phyloP scores from a whole-genome alignment of 2,888 invertebrate species.

The Vannuccia rotundouncinata region DNA sequence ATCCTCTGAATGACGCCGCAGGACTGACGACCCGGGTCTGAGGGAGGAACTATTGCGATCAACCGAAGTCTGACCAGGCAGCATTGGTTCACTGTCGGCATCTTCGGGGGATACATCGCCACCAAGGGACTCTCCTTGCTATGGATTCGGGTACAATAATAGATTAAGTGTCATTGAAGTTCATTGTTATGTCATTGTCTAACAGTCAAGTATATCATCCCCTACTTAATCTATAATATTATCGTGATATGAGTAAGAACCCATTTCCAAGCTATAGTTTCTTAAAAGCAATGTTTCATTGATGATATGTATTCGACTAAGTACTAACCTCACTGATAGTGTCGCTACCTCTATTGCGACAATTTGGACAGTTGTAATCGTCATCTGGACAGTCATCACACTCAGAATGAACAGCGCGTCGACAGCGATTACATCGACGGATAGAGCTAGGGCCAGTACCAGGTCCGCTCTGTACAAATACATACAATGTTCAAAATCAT shows the following conservation, averaged over 20 bases:
- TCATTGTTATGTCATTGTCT: no score
- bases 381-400: constrained; percentile 7
- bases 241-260: no score
- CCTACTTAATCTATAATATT: no score
- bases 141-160: no score
- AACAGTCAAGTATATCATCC: no score
- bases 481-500: no score
- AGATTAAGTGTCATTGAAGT: no score
- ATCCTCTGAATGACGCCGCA: neutral
- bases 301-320: no score
- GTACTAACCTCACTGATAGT: constrained; percentile 22
- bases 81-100: neutral
- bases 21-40: neutral
- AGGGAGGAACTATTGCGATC: neutral
- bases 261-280: no score
- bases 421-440: constrained; percentile 25
- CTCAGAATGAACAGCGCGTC: constrained; percentile 24
- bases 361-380: constrained; percentile 18
- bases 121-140: constrained; percentile 5
- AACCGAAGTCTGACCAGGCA: neutral
- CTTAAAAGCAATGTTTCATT: no score
- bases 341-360: constrained; percentile 8
- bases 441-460: neutral
- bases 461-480: neutral
- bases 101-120: constrained; percentile 8